phyloP scores from a whole-genome alignment of 1,140 invertebrate species.

The Sycophila sp. region DNA sequence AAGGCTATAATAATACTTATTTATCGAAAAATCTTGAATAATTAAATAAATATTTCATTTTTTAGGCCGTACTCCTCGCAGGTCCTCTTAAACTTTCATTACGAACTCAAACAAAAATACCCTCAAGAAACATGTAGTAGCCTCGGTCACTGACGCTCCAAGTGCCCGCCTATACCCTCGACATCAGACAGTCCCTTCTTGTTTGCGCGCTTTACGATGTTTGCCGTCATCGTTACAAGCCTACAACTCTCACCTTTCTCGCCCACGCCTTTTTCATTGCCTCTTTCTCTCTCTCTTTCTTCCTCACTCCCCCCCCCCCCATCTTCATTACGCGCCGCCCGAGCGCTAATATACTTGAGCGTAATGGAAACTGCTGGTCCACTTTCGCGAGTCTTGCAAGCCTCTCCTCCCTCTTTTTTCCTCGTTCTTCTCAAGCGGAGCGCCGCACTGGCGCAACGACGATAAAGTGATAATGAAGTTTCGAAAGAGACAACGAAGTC shows the following conservation, averaged over 20 bases:
- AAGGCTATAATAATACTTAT: too few species aligned
- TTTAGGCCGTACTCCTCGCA: too few species aligned
- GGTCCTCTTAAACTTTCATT: too few species aligned
- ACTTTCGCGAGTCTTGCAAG: background rate
- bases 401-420: too few species aligned
- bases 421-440: background rate
- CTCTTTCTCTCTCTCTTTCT: background rate
- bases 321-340: slow-evolving; percentile 18
- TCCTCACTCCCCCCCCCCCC: background rate
- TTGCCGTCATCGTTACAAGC: slow-evolving; percentile 7
- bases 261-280: background rate
- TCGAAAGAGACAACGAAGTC: background rate
- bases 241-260: background rate
- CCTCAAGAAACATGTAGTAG: too few species aligned
- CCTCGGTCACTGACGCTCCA: too few species aligned
- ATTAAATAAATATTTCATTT: too few species aligned
- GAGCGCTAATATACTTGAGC: slow-evolving; percentile 24
- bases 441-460: background rate
- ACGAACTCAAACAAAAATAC: too few species aligned
- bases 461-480: slow-evolving; percentile 18
- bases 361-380: slow-evolving; percentile 29
- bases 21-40: too few species aligned
- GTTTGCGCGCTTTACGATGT: slow-evolving; percentile 14
- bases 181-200: background rate
- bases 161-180: background rate